Evolutionary conservation across 2,113 vertebrate genomes (phyloP), one percentile per base, ranked within the genome.

Genomic region (Pithys albifrons): DNA sequence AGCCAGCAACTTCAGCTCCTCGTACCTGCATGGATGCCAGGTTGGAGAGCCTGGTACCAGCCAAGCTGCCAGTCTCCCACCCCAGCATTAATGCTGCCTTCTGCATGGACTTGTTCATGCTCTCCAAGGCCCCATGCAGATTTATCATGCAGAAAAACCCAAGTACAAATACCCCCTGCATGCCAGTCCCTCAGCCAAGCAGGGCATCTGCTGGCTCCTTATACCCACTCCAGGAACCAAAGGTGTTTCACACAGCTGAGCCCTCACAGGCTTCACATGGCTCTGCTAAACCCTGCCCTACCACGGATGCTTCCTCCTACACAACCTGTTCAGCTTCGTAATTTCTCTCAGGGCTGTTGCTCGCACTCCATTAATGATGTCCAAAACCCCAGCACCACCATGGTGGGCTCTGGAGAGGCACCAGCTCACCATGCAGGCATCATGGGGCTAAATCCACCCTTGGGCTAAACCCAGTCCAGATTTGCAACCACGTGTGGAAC

Each of bases 1-100:
- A 49, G 81, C 93, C 82, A 97, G 92, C 0, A 43, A 85, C 52
- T 97, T 97, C 57, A 96, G 81, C 28, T 97, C 96, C 81, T 97
- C 52, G 0, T 98, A 95, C 77, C 98, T 98, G 94, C 17, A 43
- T 1, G 13, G 48, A 67, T 8, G 9, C 1, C 4, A 86, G 16
- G 25, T 1, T 77, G 62, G 61, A 87, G 39, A 81, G 11, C 70
- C 54, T 2, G 1, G 29, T 41, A 35, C 55, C 46, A 67, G 37
- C 54, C 75, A 43, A 59, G 64, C 14, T 35, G 25, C 43, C 71
- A 85, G 37, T 6, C n/a, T 48, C 27, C 17, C 49, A 43, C 4
- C 24, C 14, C 72, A 69, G 67, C 54, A 48, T 7, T n/a, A 37
- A 29, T 3, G 19, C 48, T 25, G 10, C 28, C 41, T 92, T 33